These are phyloP conservation scores for Melanocharis versteri DNA, from an alignment of 2,113 vertebrate species.

Conservation along the genomic window DNA sequence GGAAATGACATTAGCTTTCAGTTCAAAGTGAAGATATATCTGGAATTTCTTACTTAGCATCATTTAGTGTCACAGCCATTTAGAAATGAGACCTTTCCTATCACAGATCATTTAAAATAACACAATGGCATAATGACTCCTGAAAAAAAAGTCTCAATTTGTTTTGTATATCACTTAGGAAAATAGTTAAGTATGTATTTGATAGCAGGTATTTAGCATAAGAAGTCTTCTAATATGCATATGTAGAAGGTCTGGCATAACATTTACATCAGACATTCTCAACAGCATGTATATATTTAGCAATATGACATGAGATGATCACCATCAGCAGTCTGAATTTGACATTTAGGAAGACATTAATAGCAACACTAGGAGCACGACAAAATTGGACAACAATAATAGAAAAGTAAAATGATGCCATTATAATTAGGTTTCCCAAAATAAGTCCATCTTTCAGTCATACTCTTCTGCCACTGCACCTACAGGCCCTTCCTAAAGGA, in stretches of 20 bases:
- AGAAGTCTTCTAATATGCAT: slow-evolving; percentile 8
- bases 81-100: neutral
- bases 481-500: neutral
- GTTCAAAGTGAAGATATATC: slow-evolving; percentile 24
- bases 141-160: neutral
- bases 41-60: slow-evolving; percentile 17
- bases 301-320: slow-evolving; percentile 32
- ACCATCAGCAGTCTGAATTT: slow-evolving; percentile 16
- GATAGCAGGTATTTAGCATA: slow-evolving; percentile 18
- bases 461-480: neutral
- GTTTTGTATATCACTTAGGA: neutral
- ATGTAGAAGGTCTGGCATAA: slow-evolving; percentile 12
- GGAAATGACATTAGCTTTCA: neutral
- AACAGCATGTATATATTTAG: slow-evolving; percentile 3
- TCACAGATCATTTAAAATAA: neutral
- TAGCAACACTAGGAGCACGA: slow-evolving; percentile 5
- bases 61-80: slow-evolving; percentile 31
- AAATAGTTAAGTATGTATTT: neutral
- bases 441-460: neutral
- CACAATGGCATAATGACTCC: neutral
- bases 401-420: neutral
- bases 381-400: slow-evolving; percentile 37
- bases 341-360: slow-evolving; percentile 46
- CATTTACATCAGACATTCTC: slow-evolving; percentile 13
- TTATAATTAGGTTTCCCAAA: slow-evolving; percentile 39